Conservation (phyloP, 1,140 invertebrate genomes). For the Drosophila lini region DNA sequence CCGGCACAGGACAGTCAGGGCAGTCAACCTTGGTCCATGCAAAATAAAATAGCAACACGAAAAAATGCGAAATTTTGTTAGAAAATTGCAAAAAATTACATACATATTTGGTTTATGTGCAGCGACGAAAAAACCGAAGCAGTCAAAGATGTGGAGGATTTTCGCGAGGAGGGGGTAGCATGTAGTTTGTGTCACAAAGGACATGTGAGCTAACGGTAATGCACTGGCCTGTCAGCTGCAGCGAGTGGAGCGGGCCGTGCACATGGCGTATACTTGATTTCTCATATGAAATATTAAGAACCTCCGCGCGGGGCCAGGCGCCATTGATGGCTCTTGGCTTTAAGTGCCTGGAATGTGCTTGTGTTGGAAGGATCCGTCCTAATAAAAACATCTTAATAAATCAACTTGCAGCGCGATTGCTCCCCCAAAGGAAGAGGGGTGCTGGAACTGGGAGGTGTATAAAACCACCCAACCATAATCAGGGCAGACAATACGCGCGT, state of each 20-base stretch:
- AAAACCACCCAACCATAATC: constrained; percentile 46
- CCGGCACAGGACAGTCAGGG: constrained; percentile 23
- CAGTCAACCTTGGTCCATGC: constrained; percentile 50
- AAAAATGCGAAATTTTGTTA: constrained; percentile 78
- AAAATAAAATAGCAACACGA: constrained; percentile 74
- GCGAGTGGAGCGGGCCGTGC: not conserved
- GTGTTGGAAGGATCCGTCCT: not conserved
- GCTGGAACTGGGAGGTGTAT: not conserved
- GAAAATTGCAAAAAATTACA: constrained; percentile 81
- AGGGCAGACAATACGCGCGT: constrained; percentile 71
- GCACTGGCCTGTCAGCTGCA: constrained; percentile 49
- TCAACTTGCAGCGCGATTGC: constrained; percentile 42
- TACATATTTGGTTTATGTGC: constrained; percentile 74
- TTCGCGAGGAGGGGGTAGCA: not conserved
- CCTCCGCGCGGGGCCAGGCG: constrained; percentile 1
- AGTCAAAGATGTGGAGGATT: constrained; percentile 37
- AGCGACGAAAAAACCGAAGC: constrained; percentile 18
- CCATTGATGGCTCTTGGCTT: constrained; percentile 19
- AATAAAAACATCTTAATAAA: constrained; percentile 75
- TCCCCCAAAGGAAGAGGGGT: not conserved
- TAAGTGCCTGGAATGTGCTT: constrained; percentile 19
- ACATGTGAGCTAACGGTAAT: constrained; percentile 66
- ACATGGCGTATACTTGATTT: constrained; percentile 65
- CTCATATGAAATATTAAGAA: constrained; percentile 47
- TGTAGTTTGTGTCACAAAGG: constrained; percentile 48